Conservation (phyloP, 2,113 vertebrate genomes). For the Oreotrochilus melanogaster region DNA sequence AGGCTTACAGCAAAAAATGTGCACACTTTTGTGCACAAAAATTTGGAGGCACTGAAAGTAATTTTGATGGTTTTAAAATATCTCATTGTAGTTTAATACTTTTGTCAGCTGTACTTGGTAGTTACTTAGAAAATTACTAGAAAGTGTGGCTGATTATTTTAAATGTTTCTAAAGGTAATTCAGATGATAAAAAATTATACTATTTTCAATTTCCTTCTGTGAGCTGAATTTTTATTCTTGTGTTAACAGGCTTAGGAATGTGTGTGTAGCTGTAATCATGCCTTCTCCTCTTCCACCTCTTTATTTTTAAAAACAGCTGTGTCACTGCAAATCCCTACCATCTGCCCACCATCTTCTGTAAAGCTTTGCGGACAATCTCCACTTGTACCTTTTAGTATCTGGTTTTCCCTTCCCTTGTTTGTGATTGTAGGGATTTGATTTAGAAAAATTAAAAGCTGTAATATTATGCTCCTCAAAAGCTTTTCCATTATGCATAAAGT, state of each 20-base stretch:
- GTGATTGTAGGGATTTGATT: not conserved
- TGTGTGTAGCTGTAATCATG: not conserved
- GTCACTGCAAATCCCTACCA: conserved; percentile 64
- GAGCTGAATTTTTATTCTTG: not conserved
- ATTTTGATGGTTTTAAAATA: not conserved
- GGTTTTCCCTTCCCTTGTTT: not conserved
- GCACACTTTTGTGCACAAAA: not conserved
- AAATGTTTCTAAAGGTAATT: not conserved
- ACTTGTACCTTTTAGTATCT: conserved; percentile 35
- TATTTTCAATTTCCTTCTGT: not conserved
- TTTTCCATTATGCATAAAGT: conserved; percentile 37
- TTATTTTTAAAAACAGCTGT: conserved; percentile 75
- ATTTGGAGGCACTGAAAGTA: not conserved
- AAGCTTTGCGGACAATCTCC: conserved; percentile 25
- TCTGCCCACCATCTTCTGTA: conserved; percentile 37
- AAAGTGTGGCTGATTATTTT: not conserved
- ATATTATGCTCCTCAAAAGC: not conserved
- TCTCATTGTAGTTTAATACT: not conserved
- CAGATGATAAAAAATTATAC: not conserved
- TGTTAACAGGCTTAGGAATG: conserved; percentile 14
- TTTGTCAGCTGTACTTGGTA: not conserved
- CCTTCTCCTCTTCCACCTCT: conserved; percentile 52
- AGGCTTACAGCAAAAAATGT: not conserved
- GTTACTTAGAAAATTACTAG: not conserved
- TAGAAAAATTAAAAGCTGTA: not conserved